Conservation (phyloP, 1,140 invertebrate genomes). For the Lanistes nyassanus region DNA sequence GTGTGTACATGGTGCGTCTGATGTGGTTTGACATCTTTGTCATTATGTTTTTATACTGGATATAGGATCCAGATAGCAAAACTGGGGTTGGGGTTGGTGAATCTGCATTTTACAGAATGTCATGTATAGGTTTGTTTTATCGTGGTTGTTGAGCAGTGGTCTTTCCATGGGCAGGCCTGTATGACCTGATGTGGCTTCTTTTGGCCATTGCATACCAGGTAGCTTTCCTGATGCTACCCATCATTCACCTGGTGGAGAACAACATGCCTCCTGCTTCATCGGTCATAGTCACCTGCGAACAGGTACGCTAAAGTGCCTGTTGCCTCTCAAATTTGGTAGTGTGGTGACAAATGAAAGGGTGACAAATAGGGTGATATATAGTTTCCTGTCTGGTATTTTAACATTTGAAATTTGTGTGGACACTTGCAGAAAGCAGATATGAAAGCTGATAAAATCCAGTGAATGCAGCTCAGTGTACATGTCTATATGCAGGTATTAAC, state of each 20-base stretch:
- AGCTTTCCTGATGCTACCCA: slow-evolving; percentile 69
- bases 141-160: not conserved
- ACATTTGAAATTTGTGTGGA: slow-evolving; percentile 15
- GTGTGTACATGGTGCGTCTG: not conserved
- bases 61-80: too few species aligned
- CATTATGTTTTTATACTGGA: too few species aligned
- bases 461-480: too few species aligned
- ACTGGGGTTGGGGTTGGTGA: too few species aligned
- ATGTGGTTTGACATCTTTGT: too few species aligned
- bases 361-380: not conserved
- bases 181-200: slow-evolving; percentile 60
- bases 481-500: too few species aligned
- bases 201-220: slow-evolving; percentile 64
- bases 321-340: slow-evolving; percentile 2
- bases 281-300: slow-evolving; percentile 66
- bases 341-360: not conserved
- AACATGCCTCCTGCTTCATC: slow-evolving; percentile 72
- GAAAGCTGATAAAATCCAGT: too few species aligned
- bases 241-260: slow-evolving; percentile 67
- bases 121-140: not conserved
- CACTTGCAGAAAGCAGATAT: too few species aligned
- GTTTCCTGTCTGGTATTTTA: too few species aligned
- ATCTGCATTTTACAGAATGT: not conserved
- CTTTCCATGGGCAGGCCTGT: slow-evolving; percentile 51
- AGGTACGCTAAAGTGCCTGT: slow-evolving; percentile 45